Conservation (phyloP, 2,888 invertebrate genomes). For the Pseudanteris insignis region DNA sequence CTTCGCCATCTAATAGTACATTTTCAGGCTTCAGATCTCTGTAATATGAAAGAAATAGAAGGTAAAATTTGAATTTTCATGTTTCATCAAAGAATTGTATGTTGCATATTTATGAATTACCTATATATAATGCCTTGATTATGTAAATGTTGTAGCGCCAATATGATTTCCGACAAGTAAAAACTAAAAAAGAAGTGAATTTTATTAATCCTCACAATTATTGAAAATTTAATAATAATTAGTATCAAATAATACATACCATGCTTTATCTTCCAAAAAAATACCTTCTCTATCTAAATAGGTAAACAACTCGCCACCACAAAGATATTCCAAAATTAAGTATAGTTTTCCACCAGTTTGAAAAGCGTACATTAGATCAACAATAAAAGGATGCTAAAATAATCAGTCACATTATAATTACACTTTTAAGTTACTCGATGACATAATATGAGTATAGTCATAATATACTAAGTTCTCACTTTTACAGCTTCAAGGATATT, state of each 20-base stretch:
- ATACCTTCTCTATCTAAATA: conserved; percentile 99
- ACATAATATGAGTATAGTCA: neutral
- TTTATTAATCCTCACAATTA: too few species aligned
- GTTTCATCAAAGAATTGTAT: neutral
- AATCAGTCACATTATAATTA: too few species aligned
- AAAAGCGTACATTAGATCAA: conserved; percentile 98
- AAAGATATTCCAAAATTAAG: conserved; percentile 98
- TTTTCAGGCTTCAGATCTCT: conserved; percentile 97
- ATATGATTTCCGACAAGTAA: conserved; percentile 96
- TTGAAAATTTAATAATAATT: too few species aligned
- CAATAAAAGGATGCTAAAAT: conserved; percentile 95
- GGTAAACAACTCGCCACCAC: conserved; percentile 99
- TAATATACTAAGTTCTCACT: conserved; percentile 45
- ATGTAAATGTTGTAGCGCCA: conserved; percentile 98
- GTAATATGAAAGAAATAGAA: neutral
- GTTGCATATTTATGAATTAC: conserved; percentile 63
- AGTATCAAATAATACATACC: conserved; percentile 14
- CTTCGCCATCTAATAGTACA: conserved; percentile 92
- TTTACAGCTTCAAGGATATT: conserved; percentile 80
- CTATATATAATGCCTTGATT: conserved; percentile 93
- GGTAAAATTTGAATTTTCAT: neutral
- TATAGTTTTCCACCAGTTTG: conserved; percentile 99
- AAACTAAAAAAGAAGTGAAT: conserved; percentile 77
- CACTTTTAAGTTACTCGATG: too few species aligned
- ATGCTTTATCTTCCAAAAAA: conserved; percentile 82